Evolutionary conservation across 1,140 invertebrate genomes (phyloP).

Genomic region (Gryon sp.): DNA sequence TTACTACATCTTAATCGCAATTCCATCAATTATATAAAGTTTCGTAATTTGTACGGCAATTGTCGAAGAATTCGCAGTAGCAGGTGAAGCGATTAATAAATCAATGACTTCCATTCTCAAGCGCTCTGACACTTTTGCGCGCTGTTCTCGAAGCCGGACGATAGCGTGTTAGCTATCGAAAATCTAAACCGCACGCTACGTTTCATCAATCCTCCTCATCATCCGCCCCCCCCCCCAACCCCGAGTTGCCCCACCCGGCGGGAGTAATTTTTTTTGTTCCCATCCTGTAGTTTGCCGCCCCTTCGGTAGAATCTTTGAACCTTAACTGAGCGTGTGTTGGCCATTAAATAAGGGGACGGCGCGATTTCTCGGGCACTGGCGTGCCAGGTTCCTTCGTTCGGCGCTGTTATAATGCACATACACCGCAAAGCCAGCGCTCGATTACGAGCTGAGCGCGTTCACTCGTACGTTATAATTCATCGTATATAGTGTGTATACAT

Average conservation of each 20-base stretch:
- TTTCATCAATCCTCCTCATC: slow-evolving; percentile 22
- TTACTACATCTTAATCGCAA: slow-evolving; percentile 9
- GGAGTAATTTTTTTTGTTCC: too few relatives aligned
- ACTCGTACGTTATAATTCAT: slow-evolving; percentile 7
- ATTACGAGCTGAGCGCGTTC: slow-evolving; percentile 6
- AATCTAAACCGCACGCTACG: slow-evolving; percentile 27
- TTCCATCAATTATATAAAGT: slow-evolving; percentile 22
- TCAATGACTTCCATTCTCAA: slow-evolving; percentile 19
- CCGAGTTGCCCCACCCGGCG: too few relatives aligned
- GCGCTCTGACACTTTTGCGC: slow-evolving; percentile 14
- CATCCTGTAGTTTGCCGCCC: too few relatives aligned
- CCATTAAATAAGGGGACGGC: slow-evolving; percentile 23
- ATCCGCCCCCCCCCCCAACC: not conserved
- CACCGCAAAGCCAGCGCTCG: not conserved
- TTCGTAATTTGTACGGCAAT: slow-evolving; percentile 13
- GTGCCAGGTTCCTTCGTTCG: slow-evolving; percentile 15
- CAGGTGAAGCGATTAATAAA: slow-evolving; percentile 27
- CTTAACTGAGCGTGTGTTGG: slow-evolving; percentile 6
- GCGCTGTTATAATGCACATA: slow-evolving; percentile 9
- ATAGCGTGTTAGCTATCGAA: slow-evolving; percentile 31
- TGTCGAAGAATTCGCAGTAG: too few relatives aligned
- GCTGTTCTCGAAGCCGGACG: not conserved
- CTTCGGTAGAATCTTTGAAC: too few relatives aligned
- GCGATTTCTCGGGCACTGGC: slow-evolving; percentile 15
- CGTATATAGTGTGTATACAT: slow-evolving; percentile 2